phyloP scores from a whole-genome alignment of 1,140 invertebrate species.

The Pristionchus pacificus region DNA sequence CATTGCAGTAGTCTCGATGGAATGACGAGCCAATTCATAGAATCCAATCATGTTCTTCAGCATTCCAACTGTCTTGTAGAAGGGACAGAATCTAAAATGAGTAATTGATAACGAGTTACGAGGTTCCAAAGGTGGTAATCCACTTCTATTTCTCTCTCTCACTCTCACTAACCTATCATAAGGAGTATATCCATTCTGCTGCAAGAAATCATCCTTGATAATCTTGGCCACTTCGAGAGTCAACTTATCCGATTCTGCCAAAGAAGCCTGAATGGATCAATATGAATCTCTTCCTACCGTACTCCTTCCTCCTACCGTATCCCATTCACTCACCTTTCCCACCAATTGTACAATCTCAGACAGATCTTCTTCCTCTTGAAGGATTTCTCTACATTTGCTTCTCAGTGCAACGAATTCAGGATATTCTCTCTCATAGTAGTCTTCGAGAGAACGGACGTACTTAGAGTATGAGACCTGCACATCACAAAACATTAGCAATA shows the following conservation, averaged over 20 bases:
- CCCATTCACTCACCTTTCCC: conserved; percentile 68
- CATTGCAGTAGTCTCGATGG: conserved; percentile 91
- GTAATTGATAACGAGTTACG: not conserved
- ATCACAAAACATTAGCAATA: not conserved
- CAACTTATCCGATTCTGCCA: conserved; percentile 96
- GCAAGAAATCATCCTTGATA: conserved; percentile 95
- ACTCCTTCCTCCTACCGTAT: not conserved
- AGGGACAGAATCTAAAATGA: conserved; percentile 79
- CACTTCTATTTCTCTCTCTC: not conserved
- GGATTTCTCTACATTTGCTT: conserved; percentile 79
- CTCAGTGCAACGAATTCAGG: conserved; percentile 81
- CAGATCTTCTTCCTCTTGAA: conserved; percentile 91
- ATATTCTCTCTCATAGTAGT: conserved; percentile 97
- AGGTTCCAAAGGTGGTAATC: conserved; percentile 67
- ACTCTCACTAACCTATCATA: conserved; percentile 68
- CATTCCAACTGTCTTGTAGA: conserved; percentile 98
- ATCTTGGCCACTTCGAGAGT: conserved; percentile 94
- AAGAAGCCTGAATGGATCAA: conserved; percentile 60
- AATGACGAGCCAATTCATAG: conserved; percentile 91
- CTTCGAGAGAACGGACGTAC: conserved; percentile 91
- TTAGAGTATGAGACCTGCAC: conserved; percentile 63
- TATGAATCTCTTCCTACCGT: not conserved
- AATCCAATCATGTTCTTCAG: conserved; percentile 93
- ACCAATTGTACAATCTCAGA: conserved; percentile 99
- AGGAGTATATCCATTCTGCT: conserved; percentile 80